Conservation (phyloP, 2,113 vertebrate species). For the Pseudorectes ferrugineus region DNA sequence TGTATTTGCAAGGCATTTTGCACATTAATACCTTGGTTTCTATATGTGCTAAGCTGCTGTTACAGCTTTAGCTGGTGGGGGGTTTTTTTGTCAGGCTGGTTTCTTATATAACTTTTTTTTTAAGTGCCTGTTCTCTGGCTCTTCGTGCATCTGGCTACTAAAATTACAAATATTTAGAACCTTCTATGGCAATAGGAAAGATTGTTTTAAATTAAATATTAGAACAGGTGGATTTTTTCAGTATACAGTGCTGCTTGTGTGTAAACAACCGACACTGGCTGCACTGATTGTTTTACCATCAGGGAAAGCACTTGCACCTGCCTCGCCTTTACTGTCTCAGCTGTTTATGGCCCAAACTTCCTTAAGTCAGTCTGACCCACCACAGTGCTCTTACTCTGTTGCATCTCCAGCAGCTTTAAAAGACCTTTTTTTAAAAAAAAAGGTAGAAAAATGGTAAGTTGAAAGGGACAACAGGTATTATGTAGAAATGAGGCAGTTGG, state of each 20-base stretch:
- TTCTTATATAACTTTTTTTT: accelerated
- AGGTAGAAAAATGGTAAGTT: not conserved
- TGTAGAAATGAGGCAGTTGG: not conserved
- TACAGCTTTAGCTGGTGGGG: accelerated
- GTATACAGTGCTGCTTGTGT: not conserved
- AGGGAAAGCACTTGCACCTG: not conserved
- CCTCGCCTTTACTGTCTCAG: no score
- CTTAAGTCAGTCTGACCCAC: not conserved
- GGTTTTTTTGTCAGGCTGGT: not conserved
- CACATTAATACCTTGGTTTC: not conserved
- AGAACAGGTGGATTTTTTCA: not conserved
- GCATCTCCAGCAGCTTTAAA: not conserved
- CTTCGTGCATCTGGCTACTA: not conserved
- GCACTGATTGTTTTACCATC: not conserved
- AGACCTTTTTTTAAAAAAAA: not conserved
- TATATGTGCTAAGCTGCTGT: not conserved
- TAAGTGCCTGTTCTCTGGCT: not conserved
- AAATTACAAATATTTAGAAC: not conserved
- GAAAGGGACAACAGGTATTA: not conserved
- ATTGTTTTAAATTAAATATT: not conserved
- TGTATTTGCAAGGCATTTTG: not conserved
- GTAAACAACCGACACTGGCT: not conserved
- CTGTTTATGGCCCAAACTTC: not conserved
- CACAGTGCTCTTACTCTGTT: not conserved
- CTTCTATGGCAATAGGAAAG: not conserved